These are phyloP conservation scores for Meloe dianella DNA, from an alignment of 2,888 invertebrate genomes.

Conservation along the genomic window DNA sequence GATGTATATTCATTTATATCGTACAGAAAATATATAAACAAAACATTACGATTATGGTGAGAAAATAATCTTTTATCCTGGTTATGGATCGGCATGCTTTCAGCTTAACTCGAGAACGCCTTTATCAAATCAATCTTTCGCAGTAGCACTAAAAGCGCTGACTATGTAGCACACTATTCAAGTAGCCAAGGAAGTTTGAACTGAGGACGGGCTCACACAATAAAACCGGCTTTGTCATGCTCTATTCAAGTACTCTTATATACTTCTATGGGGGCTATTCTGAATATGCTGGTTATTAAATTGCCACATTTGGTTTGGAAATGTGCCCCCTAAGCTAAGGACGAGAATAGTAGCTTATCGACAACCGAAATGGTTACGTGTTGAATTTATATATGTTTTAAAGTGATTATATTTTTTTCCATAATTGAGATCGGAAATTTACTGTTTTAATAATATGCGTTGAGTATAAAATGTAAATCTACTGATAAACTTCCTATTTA, in stretches of 20 bases:
- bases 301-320: slow-evolving; percentile 23
- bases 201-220: slow-evolving; percentile 43
- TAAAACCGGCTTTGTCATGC: slow-evolving; percentile 53
- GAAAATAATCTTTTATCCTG: slow-evolving; percentile 47
- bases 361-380: neutral
- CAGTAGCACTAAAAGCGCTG: slow-evolving; percentile 56
- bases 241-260: slow-evolving; percentile 49
- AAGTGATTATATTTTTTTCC: no score
- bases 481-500: slow-evolving; percentile 26
- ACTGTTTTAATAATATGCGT: neutral
- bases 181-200: slow-evolving; percentile 48
- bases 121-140: slow-evolving; percentile 59
- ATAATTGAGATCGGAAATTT: neutral
- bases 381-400: neutral
- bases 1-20: no score
- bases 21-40: no score
- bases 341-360: neutral
- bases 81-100: slow-evolving; percentile 43
- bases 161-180: slow-evolving; percentile 55
- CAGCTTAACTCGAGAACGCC: slow-evolving; percentile 51
- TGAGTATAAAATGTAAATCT: neutral
- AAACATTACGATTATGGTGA: slow-evolving; percentile 34
- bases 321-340: slow-evolving; percentile 12
- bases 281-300: slow-evolving; percentile 45
- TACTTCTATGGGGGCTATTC: slow-evolving; percentile 36